Base-by-base conservation (phyloP, 2,888 invertebrate genomes). In the Epinotia demarniana region DNA sequence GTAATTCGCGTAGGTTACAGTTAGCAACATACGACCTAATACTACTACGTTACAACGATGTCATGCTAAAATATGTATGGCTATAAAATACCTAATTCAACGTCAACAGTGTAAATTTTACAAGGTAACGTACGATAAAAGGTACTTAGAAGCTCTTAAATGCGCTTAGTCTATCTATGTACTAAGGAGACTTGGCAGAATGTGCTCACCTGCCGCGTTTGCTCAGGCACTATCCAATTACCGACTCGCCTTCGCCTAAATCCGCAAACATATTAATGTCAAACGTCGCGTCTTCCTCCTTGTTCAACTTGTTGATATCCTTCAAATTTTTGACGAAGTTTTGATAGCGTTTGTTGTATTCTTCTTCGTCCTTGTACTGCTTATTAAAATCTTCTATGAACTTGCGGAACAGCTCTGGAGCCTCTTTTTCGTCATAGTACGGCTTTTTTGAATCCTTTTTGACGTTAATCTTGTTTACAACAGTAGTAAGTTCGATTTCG, bases 201-300 rank as follows among this genome's bases (percentile, higher is more conserved):
- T 55, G 23, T 53, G 39, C 70, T 71, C 64, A 75, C 64, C 69
- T 74, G 70, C 63, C 12, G 43, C 27, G 16, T 69, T 69, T 62
- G 11, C 69, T 58, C n/a, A 69, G 57, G 19, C 23, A 70, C 62
- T 70, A 70, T 60, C 70, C 75, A 9, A 58, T 23, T 53, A 70
- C 58, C 6, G 84, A 69, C 79, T 90, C 88, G 0, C 80, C 79
- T 2, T 81, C 77, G 13, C 80, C 79, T 39, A 84, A 82, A 80
- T 92, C 92, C 13, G 91, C 72, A 77, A 91, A 91, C 75, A 84
- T 76, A 78, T 92, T 91, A 60, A 92, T 90, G 60, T 85, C 89
- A 63, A 80, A 76, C 12, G 83, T 73, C 11, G 81, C 81, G 16
- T 75, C 75, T 11, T 79, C 80, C 43, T 83, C 80, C 12, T 82